Evolutionary conservation across 2,113 vertebrate genomes (phyloP).

Genomic region (Alligator sinensis): DNA sequence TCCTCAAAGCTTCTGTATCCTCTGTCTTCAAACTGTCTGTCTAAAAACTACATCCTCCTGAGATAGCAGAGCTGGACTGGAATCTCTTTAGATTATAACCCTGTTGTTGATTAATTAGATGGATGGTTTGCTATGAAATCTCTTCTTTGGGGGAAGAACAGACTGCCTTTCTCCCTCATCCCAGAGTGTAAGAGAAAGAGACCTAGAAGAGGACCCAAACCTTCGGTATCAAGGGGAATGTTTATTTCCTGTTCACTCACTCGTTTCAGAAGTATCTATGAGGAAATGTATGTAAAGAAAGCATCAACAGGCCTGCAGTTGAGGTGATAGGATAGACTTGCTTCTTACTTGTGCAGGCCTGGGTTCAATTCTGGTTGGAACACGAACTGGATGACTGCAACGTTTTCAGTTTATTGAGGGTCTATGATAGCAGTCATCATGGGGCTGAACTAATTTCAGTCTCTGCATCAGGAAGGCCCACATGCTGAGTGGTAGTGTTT

Average conservation of each 20-base stretch:
- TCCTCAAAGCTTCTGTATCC: not conserved
- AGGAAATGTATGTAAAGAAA: not conserved
- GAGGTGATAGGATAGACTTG: not conserved
- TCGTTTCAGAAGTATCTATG: not conserved
- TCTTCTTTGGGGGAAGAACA: not conserved
- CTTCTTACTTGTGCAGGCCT: not conserved
- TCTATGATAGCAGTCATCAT: not conserved
- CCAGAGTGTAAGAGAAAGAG: not conserved
- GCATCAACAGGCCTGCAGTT: accelerated
- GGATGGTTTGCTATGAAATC: not conserved
- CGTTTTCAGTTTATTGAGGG: not conserved
- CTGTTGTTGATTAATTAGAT: not conserved
- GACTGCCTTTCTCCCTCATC: not conserved
- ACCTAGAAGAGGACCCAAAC: not conserved
- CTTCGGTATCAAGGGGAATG: accelerated
- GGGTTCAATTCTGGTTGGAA: not conserved
- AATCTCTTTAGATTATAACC: not conserved
- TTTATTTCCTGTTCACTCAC: not conserved
- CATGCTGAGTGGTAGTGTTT: not conserved
- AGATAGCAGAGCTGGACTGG: not conserved
- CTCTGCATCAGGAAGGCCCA: not conserved
- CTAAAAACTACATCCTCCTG: not conserved
- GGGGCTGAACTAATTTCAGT: not conserved
- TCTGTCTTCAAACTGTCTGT: accelerated
- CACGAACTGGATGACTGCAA: not conserved